Base-by-base conservation (phyloP, 2,113 vertebrate species). In the Bubo scandiacus region DNA sequence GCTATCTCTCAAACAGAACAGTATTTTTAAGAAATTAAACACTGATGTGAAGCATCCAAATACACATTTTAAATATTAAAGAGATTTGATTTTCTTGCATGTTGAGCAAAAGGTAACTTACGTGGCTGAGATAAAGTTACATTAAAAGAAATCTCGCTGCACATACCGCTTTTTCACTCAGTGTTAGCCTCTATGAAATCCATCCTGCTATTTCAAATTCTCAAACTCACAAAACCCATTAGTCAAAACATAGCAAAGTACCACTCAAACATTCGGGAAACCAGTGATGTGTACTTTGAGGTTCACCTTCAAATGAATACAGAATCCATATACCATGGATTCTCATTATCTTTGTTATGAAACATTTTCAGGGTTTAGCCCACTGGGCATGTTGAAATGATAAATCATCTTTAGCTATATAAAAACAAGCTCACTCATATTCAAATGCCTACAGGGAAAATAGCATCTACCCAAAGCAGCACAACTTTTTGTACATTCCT, bases 341-440 rank as follows among this genome's bases (percentile, higher is more conserved):
- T 96, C 93, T 95, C 74, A 85, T 96, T 97, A 96, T 96, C 92
- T 92, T 82, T 97, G 93, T 96, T 97, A 96, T 86, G 88, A 97
- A 98, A 95, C n/a, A 63, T 95, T 98, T 96, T 97, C 86, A 93
- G 90, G 68, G 79, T 92, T 97, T 96, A 97, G 92, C 97, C 97
- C 94, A 83, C 78, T 91, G 93, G 95, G 94, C 85, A 97, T 89
- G 86, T 75, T 96, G 95, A 98, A 98, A 98, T 97, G 85, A 97
- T 95, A 97, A 96, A 97, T 97, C 92, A 97, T 86, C 81, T 94
- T 90, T 1, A 2, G 77, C 86, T 93, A 80, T 30, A 97, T 68
- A 97, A 97, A 98, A 96, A 61, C 73, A 90, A 34, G 40, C 79
- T 86, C 38, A 62, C 36, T 88, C 88, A 91, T 74, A 81, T 93